Percentiles rank a stretch among this genome's conserved stretches.
phyloP scores from a whole-genome alignment of 2,113 vertebrate species.

The Eretmochelys imbricata region DNA sequence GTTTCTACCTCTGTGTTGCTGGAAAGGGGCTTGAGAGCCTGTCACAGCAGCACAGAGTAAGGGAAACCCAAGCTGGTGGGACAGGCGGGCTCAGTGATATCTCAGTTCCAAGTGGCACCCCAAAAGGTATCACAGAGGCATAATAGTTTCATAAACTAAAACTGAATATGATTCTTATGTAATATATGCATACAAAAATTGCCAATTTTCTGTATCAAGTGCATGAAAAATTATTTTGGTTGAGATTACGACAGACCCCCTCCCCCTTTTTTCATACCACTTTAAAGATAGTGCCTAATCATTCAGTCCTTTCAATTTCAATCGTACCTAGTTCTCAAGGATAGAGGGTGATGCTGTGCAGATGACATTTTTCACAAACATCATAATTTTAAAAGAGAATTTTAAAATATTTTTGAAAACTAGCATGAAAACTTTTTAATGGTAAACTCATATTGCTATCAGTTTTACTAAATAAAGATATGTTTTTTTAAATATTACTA shows the following conservation, averaged over 20 bases:
- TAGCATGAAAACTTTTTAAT: conserved; percentile 38
- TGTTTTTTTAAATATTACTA: not conserved
- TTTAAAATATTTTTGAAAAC: not conserved
- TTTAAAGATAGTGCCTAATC: not conserved
- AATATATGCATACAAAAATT: not conserved
- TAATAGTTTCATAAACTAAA: not conserved
- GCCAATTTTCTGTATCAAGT: not conserved
- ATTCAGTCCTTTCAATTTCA: not conserved
- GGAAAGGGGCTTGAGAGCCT: too few relatives aligned
- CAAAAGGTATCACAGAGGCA: too few relatives aligned
- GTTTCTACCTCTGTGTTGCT: too few relatives aligned
- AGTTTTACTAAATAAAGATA: conserved; percentile 21
- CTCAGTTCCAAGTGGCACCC: too few relatives aligned
- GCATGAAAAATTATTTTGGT: not conserved
- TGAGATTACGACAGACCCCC: not conserved
- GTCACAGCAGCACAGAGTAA: too few relatives aligned
- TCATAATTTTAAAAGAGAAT: not conserved
- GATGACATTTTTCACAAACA: not conserved
- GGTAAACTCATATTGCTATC: conserved; percentile 2
- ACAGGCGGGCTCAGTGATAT: too few relatives aligned
- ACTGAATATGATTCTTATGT: not conserved
- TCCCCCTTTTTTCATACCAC: not conserved
- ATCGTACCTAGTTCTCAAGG: not conserved
- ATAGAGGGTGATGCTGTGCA: not conserved
- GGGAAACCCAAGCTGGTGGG: too few relatives aligned